These are phyloP conservation scores for Adrianichthys oophorus DNA, from an alignment of 2,797 vertebrate species.

Conservation along the genomic window DNA sequence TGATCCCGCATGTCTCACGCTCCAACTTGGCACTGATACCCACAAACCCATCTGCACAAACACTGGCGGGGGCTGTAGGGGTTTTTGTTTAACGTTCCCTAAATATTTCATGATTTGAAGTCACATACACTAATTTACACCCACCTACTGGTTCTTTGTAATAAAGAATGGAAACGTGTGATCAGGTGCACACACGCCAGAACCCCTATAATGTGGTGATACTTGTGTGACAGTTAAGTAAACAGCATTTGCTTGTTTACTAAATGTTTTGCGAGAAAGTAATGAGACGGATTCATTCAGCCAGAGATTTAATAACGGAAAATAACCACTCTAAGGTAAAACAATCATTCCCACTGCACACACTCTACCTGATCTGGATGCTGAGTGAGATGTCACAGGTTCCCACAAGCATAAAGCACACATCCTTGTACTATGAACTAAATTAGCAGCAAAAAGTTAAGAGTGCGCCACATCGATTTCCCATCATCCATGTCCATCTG, in stretches of 20 bases:
- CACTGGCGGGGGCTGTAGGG: slow-evolving; percentile 32
- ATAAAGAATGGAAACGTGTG: slow-evolving; percentile 33
- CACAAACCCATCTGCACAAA: slow-evolving; percentile 51
- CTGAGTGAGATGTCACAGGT: slow-evolving; percentile 52
- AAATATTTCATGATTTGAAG: slow-evolving; percentile 62
- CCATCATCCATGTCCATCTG: slow-evolving; percentile 26
- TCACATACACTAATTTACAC: slow-evolving; percentile 41
- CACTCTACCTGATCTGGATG: slow-evolving; percentile 38
- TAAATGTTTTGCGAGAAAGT: slow-evolving; percentile 74
- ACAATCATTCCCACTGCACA: slow-evolving; percentile 18
- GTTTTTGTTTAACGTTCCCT: slow-evolving; percentile 54
- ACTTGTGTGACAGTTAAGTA: slow-evolving; percentile 29
- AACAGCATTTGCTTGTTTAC: slow-evolving; percentile 13
- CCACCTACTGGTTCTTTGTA: slow-evolving; percentile 11
- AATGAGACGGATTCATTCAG: slow-evolving; percentile 65
- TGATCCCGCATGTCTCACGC: slow-evolving; percentile 35
- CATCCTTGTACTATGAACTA: slow-evolving; percentile 57
- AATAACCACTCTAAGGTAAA: slow-evolving; percentile 39
- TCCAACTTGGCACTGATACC: slow-evolving; percentile 50
- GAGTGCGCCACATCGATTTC: slow-evolving; percentile 5
- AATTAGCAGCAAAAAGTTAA: slow-evolving; percentile 54
- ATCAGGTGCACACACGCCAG: slow-evolving; percentile 15
- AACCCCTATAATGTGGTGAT: slow-evolving; percentile 30
- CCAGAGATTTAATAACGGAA: slow-evolving; percentile 73
- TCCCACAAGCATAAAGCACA: slow-evolving; percentile 51